Base-by-base conservation (phyloP, 2,888 invertebrate species). In the Crematogaster levior region DNA sequence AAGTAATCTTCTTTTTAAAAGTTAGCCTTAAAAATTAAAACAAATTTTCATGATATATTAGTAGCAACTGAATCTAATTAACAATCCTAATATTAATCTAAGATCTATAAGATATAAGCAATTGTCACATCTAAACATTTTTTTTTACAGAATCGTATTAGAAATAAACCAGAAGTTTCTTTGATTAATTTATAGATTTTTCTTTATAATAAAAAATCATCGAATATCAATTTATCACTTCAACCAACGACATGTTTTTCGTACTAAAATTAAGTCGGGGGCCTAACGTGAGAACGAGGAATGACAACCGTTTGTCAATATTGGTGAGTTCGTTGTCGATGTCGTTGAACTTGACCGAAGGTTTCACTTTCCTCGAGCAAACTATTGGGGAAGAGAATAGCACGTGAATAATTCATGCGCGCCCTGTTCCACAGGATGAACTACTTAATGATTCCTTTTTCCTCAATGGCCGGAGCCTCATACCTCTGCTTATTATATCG, bases 401-500 rank as follows among this genome's bases (percentile, higher is more conserved):
- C 75, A 83, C 84, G 86, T 89, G 89, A 88, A 89, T 89, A 87
- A 89, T 89, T 88, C 88, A 89, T 89, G 83, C 81, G 30, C 74
- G 83, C 86, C 83, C 84, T 85, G 88, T 88, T 88, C 86, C 87
- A 85, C 85, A 88, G 89, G 85, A 90, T 86, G 90, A 89, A 84
- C 85, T 83, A 86, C 86, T 90, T 90, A 90, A 90, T 88, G 88
- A 85, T 85, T 86, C 81, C 66, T 84, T 80, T 83, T 84, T 84
- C 65, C 58, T 73, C 56, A 58, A 79, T 74, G 82, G 75, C 79
- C 66, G 63, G 70, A 75, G 51, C 53, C 74, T 74, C 68, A 51
- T 84, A 74, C 81, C 74, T 79, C 70, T 74, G 73, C 43, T 87
- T 74, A 87, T 85, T 84, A 84, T 84, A 65, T 27, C 65, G 53